Conservation (phyloP, 1,140 invertebrate species). For the Melitaea cinxia region DNA sequence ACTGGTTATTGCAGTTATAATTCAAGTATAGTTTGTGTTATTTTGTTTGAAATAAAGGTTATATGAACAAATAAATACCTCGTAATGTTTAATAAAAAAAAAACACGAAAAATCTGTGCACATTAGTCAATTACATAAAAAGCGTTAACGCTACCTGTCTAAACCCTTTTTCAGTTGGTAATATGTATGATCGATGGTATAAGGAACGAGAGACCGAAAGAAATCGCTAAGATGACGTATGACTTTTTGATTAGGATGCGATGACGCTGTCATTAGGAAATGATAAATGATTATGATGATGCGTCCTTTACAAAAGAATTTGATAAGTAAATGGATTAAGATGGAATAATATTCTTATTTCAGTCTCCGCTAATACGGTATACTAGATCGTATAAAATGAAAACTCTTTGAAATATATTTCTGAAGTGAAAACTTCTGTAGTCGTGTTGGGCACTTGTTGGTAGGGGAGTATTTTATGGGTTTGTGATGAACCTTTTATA, state of each 20-base stretch:
- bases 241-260: constrained; percentile 10
- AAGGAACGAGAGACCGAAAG: constrained; percentile 8
- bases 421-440: too few relatives aligned
- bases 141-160: constrained; percentile 16
- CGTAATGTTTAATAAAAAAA: too few relatives aligned
- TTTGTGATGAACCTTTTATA: too few relatives aligned
- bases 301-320: neutral
- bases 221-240: constrained; percentile 18
- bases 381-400: too few relatives aligned
- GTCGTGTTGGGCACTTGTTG: too few relatives aligned
- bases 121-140: constrained; percentile 15
- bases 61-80: too few relatives aligned
- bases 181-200: constrained; percentile 19
- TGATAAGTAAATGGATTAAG: neutral
- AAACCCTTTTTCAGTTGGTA: constrained; percentile 15
- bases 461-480: too few relatives aligned
- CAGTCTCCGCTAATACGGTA: neutral
- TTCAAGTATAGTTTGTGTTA: too few relatives aligned
- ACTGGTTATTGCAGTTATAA: too few relatives aligned
- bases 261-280: constrained; percentile 12
- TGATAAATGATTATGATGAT: constrained; percentile 11
- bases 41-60: too few relatives aligned
- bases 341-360: neutral
- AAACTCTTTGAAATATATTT: too few relatives aligned
- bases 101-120: neutral